phyloP scores from a whole-genome alignment of 2,113 vertebrate species.

The Phocoena phocoena region DNA sequence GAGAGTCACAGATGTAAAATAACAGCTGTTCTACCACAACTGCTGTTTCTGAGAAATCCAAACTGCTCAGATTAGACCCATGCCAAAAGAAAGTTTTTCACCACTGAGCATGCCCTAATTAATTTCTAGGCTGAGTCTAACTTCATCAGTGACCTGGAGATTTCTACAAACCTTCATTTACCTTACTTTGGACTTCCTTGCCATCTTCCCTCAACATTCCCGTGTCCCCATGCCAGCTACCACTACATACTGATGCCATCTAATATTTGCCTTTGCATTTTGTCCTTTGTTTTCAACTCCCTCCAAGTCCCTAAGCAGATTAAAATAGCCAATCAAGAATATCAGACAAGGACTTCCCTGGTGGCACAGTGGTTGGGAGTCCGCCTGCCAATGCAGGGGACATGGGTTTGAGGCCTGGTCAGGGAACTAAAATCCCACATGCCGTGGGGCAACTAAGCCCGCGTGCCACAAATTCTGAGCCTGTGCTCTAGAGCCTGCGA shows the following conservation, averaged over 20 bases:
- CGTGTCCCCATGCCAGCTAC: not conserved
- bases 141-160: not conserved
- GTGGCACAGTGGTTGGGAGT: no score
- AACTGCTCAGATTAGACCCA: slow-evolving; percentile 54
- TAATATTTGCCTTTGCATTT: slow-evolving; percentile 37
- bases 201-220: not conserved
- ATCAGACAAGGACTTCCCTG: not conserved
- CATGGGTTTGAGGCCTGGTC: no score
- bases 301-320: not conserved
- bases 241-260: not conserved
- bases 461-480: no score
- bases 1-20: slow-evolving; percentile 58
- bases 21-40: slow-evolving; percentile 66
- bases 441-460: no score
- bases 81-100: slow-evolving; percentile 60
- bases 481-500: no score
- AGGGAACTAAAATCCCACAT: no score
- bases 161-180: slow-evolving; percentile 48
- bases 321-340: slow-evolving; percentile 46
- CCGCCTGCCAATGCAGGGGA: no score
- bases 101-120: slow-evolving; percentile 39
- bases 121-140: slow-evolving; percentile 36
- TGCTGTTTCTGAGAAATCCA: slow-evolving; percentile 68
- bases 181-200: not conserved
- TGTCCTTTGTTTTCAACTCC: slow-evolving; percentile 34